These are phyloP conservation scores for Poecilia gillii DNA, from an alignment of 2,797 vertebrate genomes.

Conservation along the genomic window DNA sequence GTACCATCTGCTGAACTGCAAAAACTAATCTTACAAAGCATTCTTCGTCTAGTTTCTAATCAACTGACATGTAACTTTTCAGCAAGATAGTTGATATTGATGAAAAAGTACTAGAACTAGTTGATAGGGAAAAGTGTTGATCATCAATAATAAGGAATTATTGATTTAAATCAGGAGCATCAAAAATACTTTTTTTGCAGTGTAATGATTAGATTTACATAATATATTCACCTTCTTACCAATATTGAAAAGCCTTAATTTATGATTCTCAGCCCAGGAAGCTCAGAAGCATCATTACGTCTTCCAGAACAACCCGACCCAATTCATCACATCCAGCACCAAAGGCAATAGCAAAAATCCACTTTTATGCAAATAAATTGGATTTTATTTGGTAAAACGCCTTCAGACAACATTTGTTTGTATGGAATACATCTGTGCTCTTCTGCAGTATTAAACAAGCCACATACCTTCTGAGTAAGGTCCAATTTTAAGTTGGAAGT, in stretches of 20 bases:
- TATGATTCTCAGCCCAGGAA: not conserved
- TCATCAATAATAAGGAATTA: too few species aligned
- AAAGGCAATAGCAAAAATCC: not conserved
- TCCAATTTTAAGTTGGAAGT: conserved; percentile 67
- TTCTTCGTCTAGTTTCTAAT: too few species aligned
- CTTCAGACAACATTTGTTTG: not conserved
- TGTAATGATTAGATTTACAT: not conserved
- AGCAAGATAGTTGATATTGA: too few species aligned
- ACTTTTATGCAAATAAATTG: not conserved
- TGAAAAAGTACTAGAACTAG: too few species aligned
- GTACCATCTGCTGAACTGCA: too few species aligned
- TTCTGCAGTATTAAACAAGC: not conserved
- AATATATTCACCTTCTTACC: not conserved
- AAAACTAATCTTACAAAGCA: too few species aligned
- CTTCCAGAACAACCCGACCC: not conserved
- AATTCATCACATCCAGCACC: not conserved
- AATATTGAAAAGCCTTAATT: not conserved
- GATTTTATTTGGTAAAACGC: not conserved
- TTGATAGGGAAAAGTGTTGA: too few species aligned
- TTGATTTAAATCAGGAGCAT: too few species aligned
- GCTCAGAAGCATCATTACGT: not conserved
- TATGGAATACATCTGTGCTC: not conserved
- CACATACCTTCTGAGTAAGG: conserved; percentile 66
- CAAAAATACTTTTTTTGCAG: too few species aligned
- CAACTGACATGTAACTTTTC: too few species aligned